These are phyloP conservation scores for Platysternon megacephalum DNA, from an alignment of 2,113 vertebrate genomes.

Conservation along the genomic window DNA sequence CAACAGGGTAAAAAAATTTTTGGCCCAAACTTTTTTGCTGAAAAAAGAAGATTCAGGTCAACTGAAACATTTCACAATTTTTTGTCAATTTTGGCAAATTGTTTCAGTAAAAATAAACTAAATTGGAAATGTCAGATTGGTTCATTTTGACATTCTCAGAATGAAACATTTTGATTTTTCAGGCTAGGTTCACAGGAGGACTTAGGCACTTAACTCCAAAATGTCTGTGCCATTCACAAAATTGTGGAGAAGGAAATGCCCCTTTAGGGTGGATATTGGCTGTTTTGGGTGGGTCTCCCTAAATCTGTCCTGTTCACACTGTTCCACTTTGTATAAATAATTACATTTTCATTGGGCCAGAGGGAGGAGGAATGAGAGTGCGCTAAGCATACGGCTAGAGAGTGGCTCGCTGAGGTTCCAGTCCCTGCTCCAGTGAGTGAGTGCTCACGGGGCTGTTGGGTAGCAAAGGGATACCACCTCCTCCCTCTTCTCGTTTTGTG, in stretches of 20 bases:
- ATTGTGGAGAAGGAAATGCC: background rate
- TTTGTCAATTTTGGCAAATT: background rate
- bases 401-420: background rate
- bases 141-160: background rate
- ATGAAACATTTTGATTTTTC: background rate
- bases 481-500: background rate
- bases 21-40: background rate
- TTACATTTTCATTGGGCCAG: background rate
- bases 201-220: background rate
- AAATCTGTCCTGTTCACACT: background rate
- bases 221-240: background rate
- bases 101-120: background rate
- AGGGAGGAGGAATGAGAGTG: background rate
- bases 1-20: background rate
- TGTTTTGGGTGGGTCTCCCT: background rate
- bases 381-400: background rate
- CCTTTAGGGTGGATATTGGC: background rate
- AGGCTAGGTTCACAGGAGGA: background rate
- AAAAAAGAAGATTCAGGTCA: background rate
- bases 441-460: background rate
- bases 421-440: background rate
- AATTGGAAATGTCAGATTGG: background rate
- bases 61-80: background rate
- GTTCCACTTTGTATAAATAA: background rate
- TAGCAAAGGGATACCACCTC: background rate